phyloP scores from a whole-genome alignment of 2,888 invertebrate species.

The Abrostola tripartita region DNA sequence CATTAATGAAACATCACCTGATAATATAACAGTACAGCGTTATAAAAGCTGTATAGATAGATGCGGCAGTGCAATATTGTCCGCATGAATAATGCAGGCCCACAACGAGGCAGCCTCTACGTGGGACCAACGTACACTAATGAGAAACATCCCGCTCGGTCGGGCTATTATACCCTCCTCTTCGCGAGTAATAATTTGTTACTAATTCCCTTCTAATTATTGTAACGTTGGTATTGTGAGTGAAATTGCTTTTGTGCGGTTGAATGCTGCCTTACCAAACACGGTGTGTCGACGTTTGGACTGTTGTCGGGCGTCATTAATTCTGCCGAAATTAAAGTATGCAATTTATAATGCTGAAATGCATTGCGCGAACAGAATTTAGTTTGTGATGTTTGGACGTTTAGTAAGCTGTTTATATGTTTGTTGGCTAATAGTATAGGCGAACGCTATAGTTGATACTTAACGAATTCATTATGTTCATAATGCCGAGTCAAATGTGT shows the following conservation, averaged over 20 bases:
- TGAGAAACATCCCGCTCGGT: conserved; percentile 80
- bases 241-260: conserved; percentile 61
- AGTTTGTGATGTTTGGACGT: conserved; percentile 16
- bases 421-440: not conserved
- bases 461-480: no score
- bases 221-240: conserved; percentile 67
- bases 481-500: no score
- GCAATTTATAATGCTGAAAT: conserved; percentile 20
- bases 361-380: not conserved
- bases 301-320: conserved; percentile 24
- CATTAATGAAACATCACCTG: conserved; percentile 66
- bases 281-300: conserved; percentile 34
- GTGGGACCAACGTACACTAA: conserved; percentile 79
- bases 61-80: conserved; percentile 83
- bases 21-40: conserved; percentile 58
- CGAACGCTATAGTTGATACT: no score
- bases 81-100: conserved; percentile 86
- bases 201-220: conserved; percentile 84
- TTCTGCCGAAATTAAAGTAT: conserved; percentile 36
- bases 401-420: conserved; percentile 7
- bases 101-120: conserved; percentile 73
- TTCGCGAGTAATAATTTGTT: conserved; percentile 84
- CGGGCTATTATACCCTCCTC: conserved; percentile 77
- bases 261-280: conserved; percentile 47
- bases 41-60: conserved; percentile 69